phyloP scores from a whole-genome alignment of 2,797 vertebrate genomes.

The Ctenochaetus hawaiiensis region DNA sequence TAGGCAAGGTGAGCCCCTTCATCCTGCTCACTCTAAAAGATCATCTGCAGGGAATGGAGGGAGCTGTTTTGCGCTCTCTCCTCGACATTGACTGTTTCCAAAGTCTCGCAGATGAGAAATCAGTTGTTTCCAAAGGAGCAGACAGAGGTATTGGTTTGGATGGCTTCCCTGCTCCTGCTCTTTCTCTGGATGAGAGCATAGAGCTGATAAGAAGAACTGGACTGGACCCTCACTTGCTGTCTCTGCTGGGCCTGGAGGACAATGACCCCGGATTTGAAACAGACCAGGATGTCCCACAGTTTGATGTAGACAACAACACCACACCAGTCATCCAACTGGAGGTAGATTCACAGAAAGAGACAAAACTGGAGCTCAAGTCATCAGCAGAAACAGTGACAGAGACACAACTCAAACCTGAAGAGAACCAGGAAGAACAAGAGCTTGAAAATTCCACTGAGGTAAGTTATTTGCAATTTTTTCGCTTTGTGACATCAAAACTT shows the following conservation, averaged over 20 bases:
- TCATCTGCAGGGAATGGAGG: constrained; percentile 82
- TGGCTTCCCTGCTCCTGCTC: constrained; percentile 58
- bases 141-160: constrained; percentile 71
- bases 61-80: constrained; percentile 86
- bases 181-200: constrained; percentile 85
- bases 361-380: background rate
- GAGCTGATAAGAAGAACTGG: constrained; percentile 82
- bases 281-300: constrained; percentile 7
- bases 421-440: constrained; percentile 45
- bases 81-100: constrained; percentile 88
- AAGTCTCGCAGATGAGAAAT: constrained; percentile 54
- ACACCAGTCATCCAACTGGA: constrained; percentile 59
- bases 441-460: constrained; percentile 48
- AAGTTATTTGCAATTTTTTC: background rate
- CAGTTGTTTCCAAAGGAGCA: constrained; percentile 5
- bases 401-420: constrained; percentile 27
- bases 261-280: background rate
- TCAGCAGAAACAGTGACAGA: constrained; percentile 26
- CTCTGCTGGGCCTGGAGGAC: constrained; percentile 56
- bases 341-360: constrained; percentile 8
- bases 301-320: constrained; percentile 30
- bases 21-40: constrained; percentile 88
- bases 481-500: background rate
- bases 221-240: constrained; percentile 73
- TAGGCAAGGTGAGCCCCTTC: constrained; percentile 88